Conservation (phyloP, 2,113 vertebrate species). For the Boulengeromyrus knoepffleri region DNA sequence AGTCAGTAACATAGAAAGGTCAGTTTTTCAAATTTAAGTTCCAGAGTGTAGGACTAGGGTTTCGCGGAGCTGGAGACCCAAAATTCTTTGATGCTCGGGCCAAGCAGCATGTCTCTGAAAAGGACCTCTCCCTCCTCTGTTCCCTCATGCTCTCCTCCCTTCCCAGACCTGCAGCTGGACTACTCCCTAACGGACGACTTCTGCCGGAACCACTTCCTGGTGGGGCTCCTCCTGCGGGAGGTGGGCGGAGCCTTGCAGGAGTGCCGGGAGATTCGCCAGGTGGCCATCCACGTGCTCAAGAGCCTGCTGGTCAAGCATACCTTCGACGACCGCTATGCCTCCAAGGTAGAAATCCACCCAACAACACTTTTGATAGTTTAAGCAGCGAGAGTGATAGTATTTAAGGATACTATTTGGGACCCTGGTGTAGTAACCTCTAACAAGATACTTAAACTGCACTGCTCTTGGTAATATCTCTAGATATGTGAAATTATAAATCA, state of each 20-base stretch:
- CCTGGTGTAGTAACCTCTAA: not conserved
- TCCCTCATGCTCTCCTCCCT: not conserved
- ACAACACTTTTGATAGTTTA: not conserved
- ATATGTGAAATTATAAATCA: not conserved
- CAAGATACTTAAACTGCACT: not conserved
- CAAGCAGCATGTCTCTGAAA: not conserved
- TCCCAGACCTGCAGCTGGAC: constrained; percentile 85
- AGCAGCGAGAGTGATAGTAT: not conserved
- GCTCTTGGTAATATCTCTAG: not conserved
- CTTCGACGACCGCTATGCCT: constrained; percentile 83
- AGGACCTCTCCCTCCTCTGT: not conserved
- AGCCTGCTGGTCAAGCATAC: constrained; percentile 92
- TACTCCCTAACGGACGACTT: constrained; percentile 94
- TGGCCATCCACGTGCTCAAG: constrained; percentile 85
- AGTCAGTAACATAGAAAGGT: not conserved
- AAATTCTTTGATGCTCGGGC: too few relatives aligned
- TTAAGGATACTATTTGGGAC: not conserved
- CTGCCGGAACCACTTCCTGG: constrained; percentile 93
- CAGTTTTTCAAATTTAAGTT: not conserved
- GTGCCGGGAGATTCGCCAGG: constrained; percentile 78
- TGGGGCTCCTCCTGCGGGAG: constrained; percentile 86
- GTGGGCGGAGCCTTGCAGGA: constrained; percentile 87
- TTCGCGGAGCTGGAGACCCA: not conserved
- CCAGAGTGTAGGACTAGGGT: not conserved
- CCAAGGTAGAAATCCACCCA: constrained; percentile 64